Percentiles rank a stretch among this genome's conserved stretches.
phyloP scores from a whole-genome alignment of 2,888 invertebrate species.

The Imbricaverruca yamaguchii region DNA sequence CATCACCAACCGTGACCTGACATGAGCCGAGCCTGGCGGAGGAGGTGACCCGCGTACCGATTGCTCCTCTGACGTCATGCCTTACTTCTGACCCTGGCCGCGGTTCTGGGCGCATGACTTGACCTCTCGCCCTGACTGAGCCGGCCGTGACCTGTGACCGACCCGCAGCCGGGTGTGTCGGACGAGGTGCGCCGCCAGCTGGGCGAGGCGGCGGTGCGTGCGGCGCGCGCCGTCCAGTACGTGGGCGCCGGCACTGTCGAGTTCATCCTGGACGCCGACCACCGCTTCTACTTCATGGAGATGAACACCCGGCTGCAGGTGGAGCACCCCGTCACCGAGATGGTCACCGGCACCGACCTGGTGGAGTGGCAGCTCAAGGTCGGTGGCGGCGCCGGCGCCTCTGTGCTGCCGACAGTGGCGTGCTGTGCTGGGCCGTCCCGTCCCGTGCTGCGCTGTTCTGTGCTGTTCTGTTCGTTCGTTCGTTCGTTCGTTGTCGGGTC shows the following conservation, averaged over 20 bases:
- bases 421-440: too few species aligned
- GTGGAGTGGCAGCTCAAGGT: slow-evolving; percentile 92
- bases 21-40: too few species aligned
- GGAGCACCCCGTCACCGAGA: slow-evolving; percentile 95
- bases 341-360: slow-evolving; percentile 92
- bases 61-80: too few species aligned
- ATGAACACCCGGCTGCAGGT: slow-evolving; percentile 97
- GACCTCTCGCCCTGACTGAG: too few species aligned
- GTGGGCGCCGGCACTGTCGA: slow-evolving; percentile 98
- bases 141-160: background rate
- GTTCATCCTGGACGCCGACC: slow-evolving; percentile 82
- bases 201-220: slow-evolving; percentile 85
- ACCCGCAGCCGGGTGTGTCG: slow-evolving; percentile 68
- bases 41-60: too few species aligned
- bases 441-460: too few species aligned
- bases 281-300: slow-evolving; percentile 98
- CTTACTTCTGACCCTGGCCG: too few species aligned
- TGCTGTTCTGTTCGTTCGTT: too few species aligned
- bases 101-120: too few species aligned
- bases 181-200: slow-evolving; percentile 64
- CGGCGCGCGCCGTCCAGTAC: slow-evolving; percentile 91
- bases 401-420: background rate
- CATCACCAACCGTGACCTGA: too few species aligned
- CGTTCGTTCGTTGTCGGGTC: too few species aligned
- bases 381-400: slow-evolving; percentile 3